Base-by-base conservation (phyloP, 2,888 invertebrate genomes). In the Atethmia centrago region DNA sequence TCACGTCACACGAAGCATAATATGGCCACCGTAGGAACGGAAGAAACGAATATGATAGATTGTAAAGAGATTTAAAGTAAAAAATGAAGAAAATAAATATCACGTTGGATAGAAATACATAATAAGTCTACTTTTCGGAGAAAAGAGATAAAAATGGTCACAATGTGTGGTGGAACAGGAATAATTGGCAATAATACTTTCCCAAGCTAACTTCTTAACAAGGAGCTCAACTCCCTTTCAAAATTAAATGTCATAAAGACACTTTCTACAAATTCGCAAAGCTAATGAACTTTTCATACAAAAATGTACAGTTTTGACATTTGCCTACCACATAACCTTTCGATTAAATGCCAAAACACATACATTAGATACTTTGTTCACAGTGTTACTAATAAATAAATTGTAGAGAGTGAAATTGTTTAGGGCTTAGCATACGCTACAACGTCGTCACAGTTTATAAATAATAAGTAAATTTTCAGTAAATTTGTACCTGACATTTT, bases 271-370 rank as follows among this genome's bases (percentile, higher is more conserved):
- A 71, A 58, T 80, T 58, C 31, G 47, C 62, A 53, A 80, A 51
- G 66, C 8, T 45, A 45, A 47, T 40, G 59, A 64, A 61, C 51
- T 31, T 31, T 56, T 36, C 36, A 66, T n/a, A 42, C 16, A 53
- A 62, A 72, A 55, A 49, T 53, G 31, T 47, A 56, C 62, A 62
- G 49, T 64, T 63, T 40, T 78, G 74, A 58, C 80, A 78, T 78
- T 78, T 80, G 42, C 45, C 19, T 58, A 47, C 28, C 56, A 47
- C 21, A 31, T 74, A 74, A 78, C 80, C 74, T 80, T 78, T 78
- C 12, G 40, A 67, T 63, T 12, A 74, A 78, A 78, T 80, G 78
- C 67, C 78, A 78, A 74, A 49, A 63, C 8, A 40, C 12, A 47
- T 47, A 65, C 40, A 74, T 42, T 55, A 36, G 12, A 19, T 10